Evolutionary conservation across 1,140 invertebrate species (phyloP), one percentile per base, ranked within the genome.

Genomic region (Elysia chlorotica): DNA sequence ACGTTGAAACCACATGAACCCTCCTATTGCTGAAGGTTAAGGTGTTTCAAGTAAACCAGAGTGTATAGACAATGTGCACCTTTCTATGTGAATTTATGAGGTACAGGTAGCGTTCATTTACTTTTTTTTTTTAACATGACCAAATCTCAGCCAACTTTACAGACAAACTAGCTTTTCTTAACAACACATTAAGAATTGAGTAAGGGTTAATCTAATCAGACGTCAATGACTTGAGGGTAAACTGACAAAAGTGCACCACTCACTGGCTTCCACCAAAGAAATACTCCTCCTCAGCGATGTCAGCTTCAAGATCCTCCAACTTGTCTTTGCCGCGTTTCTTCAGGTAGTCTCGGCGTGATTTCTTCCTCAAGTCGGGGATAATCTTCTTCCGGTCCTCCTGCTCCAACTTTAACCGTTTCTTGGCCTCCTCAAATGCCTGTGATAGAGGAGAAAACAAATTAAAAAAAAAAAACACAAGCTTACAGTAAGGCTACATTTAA

Each of bases 291-390:
- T 99, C 98, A n/a, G 92, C 85, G 67, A 99, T 95, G 83, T 97
- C 96, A 28, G 92, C 93, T 89, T 99, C 97, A 41, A 99, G 88
- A 86, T 99, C 97, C n/a, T 92, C 90, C 48, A 99, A 91, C 90
- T 99, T 99, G 81, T 99, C 97, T 67, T 94, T 93, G 89, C 98
- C 97, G 65, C 98, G 90, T 87, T 99, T 99, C 77, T 94, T 93
- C 73, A 99, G 90, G 88, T 99, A 99, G 83, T 96, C 93, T 66
- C 96, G 89, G 37, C 98, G 91, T 0, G 97, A 99, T 85, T 99
- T 93, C 25, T 96, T 89, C 62, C 98, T 89, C 14, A 99, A 84
- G 80, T 94, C 93, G 19, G 96, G 95, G 56, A 99, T 89, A 57
- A 97, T 90, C 87, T 94, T 94, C 61, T 95, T 93, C 69, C 93